Evolutionary conservation across 2,113 vertebrate species (phyloP), one percentile per base, ranked within the genome.

Genomic region (Sarotherodon lohbergeri): DNA sequence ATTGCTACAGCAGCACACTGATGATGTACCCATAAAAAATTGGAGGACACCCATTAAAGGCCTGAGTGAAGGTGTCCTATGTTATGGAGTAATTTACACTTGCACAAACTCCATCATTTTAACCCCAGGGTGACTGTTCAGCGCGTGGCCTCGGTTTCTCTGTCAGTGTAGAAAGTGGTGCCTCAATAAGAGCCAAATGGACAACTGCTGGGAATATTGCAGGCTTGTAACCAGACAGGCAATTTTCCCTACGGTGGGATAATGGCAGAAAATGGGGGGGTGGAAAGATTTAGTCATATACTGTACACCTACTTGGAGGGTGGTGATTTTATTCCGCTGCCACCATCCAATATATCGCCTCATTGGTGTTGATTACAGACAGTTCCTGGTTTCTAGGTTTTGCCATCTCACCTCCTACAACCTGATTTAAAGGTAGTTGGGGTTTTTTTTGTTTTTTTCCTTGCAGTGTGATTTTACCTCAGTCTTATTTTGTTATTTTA

Each of bases 191-290:
- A 90, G 92, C 63, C 88, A 90, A 91, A 95, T 93, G 92, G 94
- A 92, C 88, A 56, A 92, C 93, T 92, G 92, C 94, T 95, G 95
- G 92, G 94, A 95, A 92, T 94, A 96, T 96, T 94, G 90, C 91
- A 92, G 91, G 88, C 89, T 95, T 90, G 86, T 85, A 90, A 85
- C 78, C 90, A 93, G 90, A 93, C 89, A 91, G 91, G 92, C 94
- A 93, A 96, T 96, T 96, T 96, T 95, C 93, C 90, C 93, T 73
- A 85, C 7, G 50, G 90, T 90, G 91, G 90, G 88, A 94, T 95
- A 95, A 97, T 95, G 92, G 94, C 92, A 85, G 90, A 87, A 90
- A 92, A 90, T 85, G 89, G 88, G 59, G 87, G 81, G 86, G 66
- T 85, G 86, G 81, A 88, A 81, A 88, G 92, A 92, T 94, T 93